phyloP scores from a whole-genome alignment of 2,113 vertebrate genomes.

The Tringa solitaria region DNA sequence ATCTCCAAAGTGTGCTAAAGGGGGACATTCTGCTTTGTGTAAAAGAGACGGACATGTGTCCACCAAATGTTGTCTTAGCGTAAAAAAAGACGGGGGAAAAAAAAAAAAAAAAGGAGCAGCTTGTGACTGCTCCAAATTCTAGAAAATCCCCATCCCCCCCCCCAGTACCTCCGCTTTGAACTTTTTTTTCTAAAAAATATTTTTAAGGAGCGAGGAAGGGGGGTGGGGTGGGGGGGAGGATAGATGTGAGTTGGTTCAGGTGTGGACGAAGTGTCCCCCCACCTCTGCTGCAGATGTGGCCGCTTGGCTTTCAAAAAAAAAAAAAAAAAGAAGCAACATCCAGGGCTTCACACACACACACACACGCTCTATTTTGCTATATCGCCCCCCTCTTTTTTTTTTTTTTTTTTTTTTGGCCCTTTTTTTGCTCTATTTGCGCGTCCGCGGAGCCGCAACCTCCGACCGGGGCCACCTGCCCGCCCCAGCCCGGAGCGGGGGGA shows the following conservation, averaged over 20 bases:
- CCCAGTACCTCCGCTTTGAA: not conserved
- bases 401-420: too few relatives aligned
- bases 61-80: conserved; percentile 56
- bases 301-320: too few relatives aligned
- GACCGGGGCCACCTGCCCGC: not conserved
- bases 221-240: too few relatives aligned
- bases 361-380: too few relatives aligned
- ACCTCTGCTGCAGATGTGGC: not conserved
- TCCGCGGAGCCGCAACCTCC: not conserved
- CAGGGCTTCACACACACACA: fast-evolving
- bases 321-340: not conserved
- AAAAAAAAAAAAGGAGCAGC: not conserved
- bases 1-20: conserved; percentile 22
- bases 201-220: fast-evolving
- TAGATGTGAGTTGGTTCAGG: not conserved
- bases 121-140: not conserved
- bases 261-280: not conserved
- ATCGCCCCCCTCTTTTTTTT: not conserved
- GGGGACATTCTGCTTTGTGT: not conserved
- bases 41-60: conserved; percentile 46
- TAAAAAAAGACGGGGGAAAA: fast-evolving
- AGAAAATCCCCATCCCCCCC: not conserved
- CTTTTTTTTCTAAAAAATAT: not conserved
- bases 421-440: not conserved
- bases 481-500: not conserved